Percentiles rank a stretch among this genome's conserved stretches.
Evolutionary conservation across 2,797 vertebrate species (phyloP).

Genomic region (Gallinago solitaria): DNA sequence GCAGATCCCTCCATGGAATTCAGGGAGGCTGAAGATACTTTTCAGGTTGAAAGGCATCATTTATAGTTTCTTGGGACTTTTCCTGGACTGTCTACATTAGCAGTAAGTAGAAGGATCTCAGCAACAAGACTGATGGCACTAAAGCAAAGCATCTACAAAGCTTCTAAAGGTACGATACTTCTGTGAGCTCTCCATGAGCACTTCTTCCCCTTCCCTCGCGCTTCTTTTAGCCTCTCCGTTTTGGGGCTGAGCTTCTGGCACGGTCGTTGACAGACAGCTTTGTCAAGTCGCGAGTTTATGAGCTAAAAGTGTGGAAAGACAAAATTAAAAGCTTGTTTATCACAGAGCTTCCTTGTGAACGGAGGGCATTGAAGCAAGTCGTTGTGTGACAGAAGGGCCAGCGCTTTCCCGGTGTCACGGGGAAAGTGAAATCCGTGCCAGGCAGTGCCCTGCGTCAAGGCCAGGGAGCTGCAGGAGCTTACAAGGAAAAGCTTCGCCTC

Average conservation of each 20-base stretch:
- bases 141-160: slow-evolving; percentile 17
- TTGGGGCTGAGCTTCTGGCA: not conserved
- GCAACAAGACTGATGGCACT: not conserved
- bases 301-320: not conserved
- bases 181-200: not conserved
- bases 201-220: not conserved
- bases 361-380: not conserved
- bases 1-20: not conserved
- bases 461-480: not conserved
- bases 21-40: not conserved
- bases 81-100: not conserved
- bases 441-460: not conserved
- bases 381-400: not conserved
- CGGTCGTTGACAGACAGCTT: not conserved
- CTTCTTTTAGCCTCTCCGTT: not conserved
- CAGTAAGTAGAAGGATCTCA: not conserved
- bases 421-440: not conserved
- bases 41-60: not conserved
- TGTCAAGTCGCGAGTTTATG: not conserved
- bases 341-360: not conserved
- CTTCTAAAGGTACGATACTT: not conserved
- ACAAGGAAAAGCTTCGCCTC: not conserved
- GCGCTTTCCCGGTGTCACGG: not conserved
- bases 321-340: slow-evolving; percentile 23
- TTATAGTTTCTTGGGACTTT: not conserved